Percentiles rank a stretch among this genome's conserved stretches.
Conservation (phyloP, 2,113 vertebrate genomes). For the Gasterosteus nipponicus region DNA sequence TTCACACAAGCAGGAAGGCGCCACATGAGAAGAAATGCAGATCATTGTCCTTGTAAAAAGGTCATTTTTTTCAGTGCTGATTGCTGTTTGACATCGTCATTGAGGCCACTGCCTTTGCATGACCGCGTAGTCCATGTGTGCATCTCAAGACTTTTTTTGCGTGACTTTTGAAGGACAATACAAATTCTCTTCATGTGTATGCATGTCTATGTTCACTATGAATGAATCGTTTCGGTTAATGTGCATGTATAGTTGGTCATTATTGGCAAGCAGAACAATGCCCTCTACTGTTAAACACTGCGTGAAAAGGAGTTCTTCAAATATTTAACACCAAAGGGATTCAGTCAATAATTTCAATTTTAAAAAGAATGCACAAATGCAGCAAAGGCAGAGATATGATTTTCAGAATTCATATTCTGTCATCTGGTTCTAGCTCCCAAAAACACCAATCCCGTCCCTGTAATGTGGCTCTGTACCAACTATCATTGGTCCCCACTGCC, state of each 20-base stretch:
- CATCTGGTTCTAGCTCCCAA: neutral
- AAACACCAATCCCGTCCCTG: neutral
- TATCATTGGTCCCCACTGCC: neutral
- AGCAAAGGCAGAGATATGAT: neutral
- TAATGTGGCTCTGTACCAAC: neutral
- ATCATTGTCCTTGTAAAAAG: constrained; percentile 8
- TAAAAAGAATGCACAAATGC: neutral
- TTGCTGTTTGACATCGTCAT: neutral
- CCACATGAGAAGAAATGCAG: neutral
- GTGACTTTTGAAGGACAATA: neutral
- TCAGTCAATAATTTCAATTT: neutral
- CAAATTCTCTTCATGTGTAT: neutral
- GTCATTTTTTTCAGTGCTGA: neutral
- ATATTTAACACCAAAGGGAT: neutral
- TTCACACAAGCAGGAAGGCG: neutral
- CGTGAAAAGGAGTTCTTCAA: neutral
- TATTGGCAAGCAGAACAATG: neutral
- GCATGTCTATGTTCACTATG: neutral
- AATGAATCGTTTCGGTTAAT: neutral
- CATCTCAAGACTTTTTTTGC: neutral
- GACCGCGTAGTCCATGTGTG: neutral
- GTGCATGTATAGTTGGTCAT: neutral
- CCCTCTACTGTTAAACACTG: neutral
- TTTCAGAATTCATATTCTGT: neutral
- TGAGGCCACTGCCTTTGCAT: neutral